Base-by-base conservation (phyloP, 2,797 vertebrate species). In the Hyperoplus immaculatus region DNA sequence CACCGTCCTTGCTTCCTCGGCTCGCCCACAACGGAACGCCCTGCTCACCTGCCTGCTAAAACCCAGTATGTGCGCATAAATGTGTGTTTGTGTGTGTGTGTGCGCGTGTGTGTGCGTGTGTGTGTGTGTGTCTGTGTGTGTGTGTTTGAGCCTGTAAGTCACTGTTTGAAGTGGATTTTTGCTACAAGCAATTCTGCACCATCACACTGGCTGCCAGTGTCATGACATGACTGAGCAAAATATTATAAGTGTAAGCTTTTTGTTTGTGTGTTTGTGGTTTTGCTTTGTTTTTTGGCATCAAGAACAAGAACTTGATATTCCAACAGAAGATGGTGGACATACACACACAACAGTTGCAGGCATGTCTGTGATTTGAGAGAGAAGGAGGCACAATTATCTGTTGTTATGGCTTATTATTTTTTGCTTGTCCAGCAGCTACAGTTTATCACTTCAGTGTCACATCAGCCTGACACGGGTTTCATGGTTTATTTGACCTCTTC, bases 1-100 rank as follows among this genome's bases (percentile, higher is more conserved):
- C 92, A 95, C 92, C 87, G 94, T 94, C 93, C 90, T 91, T 90
- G 92, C 86, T 88, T 92, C 87, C 78, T 74, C 12, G 73, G 69
- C 91, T 91, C 83, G 53, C 90, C 90, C 85, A 80, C 87, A 87
- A 84, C 46, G 72, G 76, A 94, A 92, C 88, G 58, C 89, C 88
- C 82, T 62, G 79, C 88, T 94, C 90, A 92, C 88, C 93, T 91
- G 87, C 74, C 80, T 3, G 54, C 41, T 68, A 39, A 16, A 0
- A 55, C 16, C 21, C 38, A 49, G 63, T 75, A 75, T 80, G 72
- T 80, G 73, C 77, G 80, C 18, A 21, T 59, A 61, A 2, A 5
- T 72, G 70, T 29, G 29, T 29, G 29, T 29, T 29, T 66, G 57
- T 75, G 78, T 69, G 80, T 82, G 78, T 75, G 58, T 63, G 15